phyloP scores from a whole-genome alignment of 1,140 invertebrate species.

The Elymnias hypermnestra region DNA sequence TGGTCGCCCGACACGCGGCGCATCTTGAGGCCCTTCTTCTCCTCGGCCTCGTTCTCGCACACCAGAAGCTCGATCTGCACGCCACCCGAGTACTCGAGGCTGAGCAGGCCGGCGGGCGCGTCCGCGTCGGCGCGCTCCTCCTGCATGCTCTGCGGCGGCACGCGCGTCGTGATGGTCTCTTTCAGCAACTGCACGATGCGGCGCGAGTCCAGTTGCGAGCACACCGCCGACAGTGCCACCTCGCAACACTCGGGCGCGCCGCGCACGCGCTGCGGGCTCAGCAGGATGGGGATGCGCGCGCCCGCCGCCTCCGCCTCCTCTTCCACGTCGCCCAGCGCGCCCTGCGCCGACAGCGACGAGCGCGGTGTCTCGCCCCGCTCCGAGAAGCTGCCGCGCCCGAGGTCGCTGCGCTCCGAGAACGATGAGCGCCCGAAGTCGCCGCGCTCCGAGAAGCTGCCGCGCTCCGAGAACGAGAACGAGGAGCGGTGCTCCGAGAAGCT shows the following conservation, averaged over 20 bases:
- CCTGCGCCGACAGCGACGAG: constrained; percentile 70
- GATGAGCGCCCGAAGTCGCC: constrained; percentile 63
- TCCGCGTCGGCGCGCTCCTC: constrained; percentile 42
- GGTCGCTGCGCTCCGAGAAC: constrained; percentile 66
- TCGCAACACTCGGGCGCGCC: constrained; percentile 78
- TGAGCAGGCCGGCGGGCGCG: constrained; percentile 75
- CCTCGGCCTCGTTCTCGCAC: constrained; percentile 83
- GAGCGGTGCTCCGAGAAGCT: constrained; percentile 70
- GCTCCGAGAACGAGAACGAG: constrained; percentile 71
- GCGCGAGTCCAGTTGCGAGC: constrained; percentile 85
- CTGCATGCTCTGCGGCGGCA: constrained; percentile 82
- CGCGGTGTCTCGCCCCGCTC: constrained; percentile 69
- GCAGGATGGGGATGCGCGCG: constrained; percentile 68
- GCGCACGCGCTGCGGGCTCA: constrained; percentile 57
- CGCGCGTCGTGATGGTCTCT: constrained; percentile 86
- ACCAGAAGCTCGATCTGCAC: constrained; percentile 92
- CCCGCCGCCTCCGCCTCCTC: constrained; percentile 57
- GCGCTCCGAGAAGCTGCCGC: constrained; percentile 68
- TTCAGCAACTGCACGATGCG: constrained; percentile 90
- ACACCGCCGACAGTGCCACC: constrained; percentile 86
- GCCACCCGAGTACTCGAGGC: constrained; percentile 88
- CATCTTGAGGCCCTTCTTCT: constrained; percentile 92
- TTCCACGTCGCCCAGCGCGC: constrained; percentile 60
- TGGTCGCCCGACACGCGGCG: constrained; percentile 94
- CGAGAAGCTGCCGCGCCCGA: constrained; percentile 62